phyloP scores from a whole-genome alignment of 2,113 vertebrate genomes.

The Excalfactoria chinensis region DNA sequence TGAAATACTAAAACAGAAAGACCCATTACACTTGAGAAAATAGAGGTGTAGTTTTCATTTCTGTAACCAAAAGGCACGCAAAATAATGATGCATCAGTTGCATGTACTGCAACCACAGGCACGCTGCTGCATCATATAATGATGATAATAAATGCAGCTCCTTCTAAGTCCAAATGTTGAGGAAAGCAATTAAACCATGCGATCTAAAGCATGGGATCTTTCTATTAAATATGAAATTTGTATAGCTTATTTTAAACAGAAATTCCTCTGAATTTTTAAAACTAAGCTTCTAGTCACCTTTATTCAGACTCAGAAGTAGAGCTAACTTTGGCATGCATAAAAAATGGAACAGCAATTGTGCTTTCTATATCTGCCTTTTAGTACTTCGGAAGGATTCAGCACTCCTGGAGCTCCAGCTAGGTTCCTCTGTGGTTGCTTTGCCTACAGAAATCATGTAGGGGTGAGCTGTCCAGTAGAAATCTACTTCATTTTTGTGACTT shows the following conservation, averaged over 20 bases:
- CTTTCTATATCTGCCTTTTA: background rate
- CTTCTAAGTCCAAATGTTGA: background rate
- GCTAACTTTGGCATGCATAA: background rate
- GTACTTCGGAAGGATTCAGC: background rate
- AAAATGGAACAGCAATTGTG: background rate
- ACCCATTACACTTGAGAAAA: background rate
- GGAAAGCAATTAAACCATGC: background rate
- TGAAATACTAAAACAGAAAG: background rate
- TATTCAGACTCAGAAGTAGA: background rate
- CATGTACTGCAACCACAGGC: background rate
- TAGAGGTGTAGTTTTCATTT: background rate
- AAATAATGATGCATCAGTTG: background rate
- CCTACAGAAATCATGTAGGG: background rate
- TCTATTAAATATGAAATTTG: background rate
- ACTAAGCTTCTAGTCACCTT: background rate
- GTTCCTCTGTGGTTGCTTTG: background rate
- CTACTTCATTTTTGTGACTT: background rate
- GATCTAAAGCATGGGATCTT: background rate
- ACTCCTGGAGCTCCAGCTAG: background rate
- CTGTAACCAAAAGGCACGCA: background rate
- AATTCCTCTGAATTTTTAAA: background rate
- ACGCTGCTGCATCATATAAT: background rate
- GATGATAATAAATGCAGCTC: background rate
- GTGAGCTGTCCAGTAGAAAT: background rate
- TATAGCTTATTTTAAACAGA: background rate